These are phyloP conservation scores for Callocephalon fimbriatum DNA, from an alignment of 2,113 vertebrate genomes.

Conservation along the genomic window DNA sequence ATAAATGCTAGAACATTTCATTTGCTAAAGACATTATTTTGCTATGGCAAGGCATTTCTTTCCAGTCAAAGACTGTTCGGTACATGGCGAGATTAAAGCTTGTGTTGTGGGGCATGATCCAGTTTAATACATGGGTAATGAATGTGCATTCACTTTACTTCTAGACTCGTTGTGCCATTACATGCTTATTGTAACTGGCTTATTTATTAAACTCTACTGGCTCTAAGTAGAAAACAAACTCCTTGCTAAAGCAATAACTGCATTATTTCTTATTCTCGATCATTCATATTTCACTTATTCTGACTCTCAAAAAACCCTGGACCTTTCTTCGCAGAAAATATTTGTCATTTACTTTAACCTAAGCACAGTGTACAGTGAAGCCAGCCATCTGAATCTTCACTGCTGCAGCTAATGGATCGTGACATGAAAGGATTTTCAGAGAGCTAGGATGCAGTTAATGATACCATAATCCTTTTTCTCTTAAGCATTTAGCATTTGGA, in stretches of 20 bases:
- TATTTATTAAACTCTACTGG: not conserved
- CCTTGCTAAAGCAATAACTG: not conserved
- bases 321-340: not conserved
- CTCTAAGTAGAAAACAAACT: not conserved
- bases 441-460: not conserved
- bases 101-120: not conserved
- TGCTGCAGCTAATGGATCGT: not conserved
- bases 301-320: not conserved
- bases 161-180: too few species aligned
- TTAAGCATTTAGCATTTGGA: not conserved
- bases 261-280: not conserved
- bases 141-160: not conserved
- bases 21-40: not conserved
- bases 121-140: accelerated
- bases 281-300: not conserved
- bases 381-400: not conserved
- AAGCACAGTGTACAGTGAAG: not conserved
- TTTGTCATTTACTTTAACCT: not conserved
- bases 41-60: not conserved
- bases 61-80: not conserved
- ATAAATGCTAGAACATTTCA: not conserved
- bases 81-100: not conserved
- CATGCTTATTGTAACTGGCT: not conserved
- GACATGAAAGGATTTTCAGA: not conserved
- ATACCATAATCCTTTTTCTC: not conserved